A percentile compares a stretch with the other conserved stretches of the same genome.
These are phyloP conservation scores for Tragelaphus scriptus DNA, from an alignment of 2,113 vertebrate species.

Conservation along the genomic window DNA sequence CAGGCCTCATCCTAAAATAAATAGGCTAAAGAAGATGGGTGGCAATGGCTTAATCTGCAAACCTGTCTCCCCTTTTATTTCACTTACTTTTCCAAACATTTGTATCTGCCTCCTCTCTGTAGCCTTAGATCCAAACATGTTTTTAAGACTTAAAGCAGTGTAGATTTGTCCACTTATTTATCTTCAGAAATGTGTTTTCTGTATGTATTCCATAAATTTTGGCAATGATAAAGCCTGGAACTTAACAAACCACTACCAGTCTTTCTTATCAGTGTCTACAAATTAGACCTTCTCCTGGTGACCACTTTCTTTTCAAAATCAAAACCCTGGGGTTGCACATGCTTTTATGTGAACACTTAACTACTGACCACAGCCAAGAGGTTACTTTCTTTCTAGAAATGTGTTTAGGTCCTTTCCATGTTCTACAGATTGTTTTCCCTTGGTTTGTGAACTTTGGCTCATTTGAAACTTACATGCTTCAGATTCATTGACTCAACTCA, in stretches of 20 bases:
- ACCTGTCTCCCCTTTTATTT: conserved; percentile 43
- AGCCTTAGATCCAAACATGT: not conserved
- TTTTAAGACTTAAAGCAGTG: not conserved
- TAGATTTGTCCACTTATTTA: not conserved
- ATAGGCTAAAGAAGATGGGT: conserved; percentile 16
- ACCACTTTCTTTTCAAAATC: not conserved
- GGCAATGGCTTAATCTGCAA: conserved; percentile 49
- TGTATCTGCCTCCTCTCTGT: conserved; percentile 30
- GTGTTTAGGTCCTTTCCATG: not conserved
- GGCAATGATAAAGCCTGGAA: not conserved
- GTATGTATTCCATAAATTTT: not conserved
- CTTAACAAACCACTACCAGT: not conserved
- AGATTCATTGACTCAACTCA: not conserved
- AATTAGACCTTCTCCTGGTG: not conserved
- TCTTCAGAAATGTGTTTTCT: not conserved
- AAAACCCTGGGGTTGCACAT: not conserved
- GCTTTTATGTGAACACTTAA: not conserved
- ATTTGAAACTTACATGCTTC: not conserved
- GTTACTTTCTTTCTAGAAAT: not conserved
- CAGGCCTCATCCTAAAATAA: conserved; percentile 57
- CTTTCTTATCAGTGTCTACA: not conserved
- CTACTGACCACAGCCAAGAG: not conserved
- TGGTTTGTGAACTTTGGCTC: not conserved
- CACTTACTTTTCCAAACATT: conserved; percentile 40
- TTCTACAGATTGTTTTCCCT: not conserved